These are phyloP conservation scores for Chrysopa pallens DNA, from an alignment of 1,140 invertebrate species.

Conservation along the genomic window DNA sequence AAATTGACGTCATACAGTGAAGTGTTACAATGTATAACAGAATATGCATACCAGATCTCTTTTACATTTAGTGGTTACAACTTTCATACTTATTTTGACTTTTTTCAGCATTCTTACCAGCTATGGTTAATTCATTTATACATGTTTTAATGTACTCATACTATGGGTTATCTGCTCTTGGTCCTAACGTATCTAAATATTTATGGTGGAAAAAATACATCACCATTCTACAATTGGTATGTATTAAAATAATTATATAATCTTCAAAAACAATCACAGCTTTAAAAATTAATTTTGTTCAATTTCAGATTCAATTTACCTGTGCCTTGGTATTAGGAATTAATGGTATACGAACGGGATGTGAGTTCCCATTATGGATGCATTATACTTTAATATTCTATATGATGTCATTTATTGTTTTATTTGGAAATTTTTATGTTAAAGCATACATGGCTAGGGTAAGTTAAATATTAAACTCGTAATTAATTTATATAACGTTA, in stretches of 20 bases:
- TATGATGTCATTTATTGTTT: conserved; percentile 75
- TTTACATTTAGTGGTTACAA: too few relatives aligned
- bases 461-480: conserved; percentile 13
- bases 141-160: conserved; percentile 90
- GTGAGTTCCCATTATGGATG: conserved; percentile 87
- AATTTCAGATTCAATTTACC: conserved; percentile 62
- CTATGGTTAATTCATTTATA: conserved; percentile 79
- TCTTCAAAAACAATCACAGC: neutral
- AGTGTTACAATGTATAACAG: too few relatives aligned
- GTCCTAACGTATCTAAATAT: conserved; percentile 57
- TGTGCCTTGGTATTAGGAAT: conserved; percentile 64
- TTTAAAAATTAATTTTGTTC: neutral
- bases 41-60: too few relatives aligned
- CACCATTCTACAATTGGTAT: conserved; percentile 61
- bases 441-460: conserved; percentile 63
- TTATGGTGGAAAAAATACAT: conserved; percentile 93
- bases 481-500: too few relatives aligned
- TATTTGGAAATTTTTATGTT: conserved; percentile 84
- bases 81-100: too few relatives aligned
- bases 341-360: conserved; percentile 65
- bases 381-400: conserved; percentile 80
- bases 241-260: conserved; percentile 1
- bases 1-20: too few relatives aligned
- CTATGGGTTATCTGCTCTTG: conserved; percentile 70
- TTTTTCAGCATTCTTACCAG: conserved; percentile 63